Percentiles rank a stretch among this genome's conserved stretches.
phyloP scores from a whole-genome alignment of 2,113 vertebrate genomes.

The Hiodon tergisus region DNA sequence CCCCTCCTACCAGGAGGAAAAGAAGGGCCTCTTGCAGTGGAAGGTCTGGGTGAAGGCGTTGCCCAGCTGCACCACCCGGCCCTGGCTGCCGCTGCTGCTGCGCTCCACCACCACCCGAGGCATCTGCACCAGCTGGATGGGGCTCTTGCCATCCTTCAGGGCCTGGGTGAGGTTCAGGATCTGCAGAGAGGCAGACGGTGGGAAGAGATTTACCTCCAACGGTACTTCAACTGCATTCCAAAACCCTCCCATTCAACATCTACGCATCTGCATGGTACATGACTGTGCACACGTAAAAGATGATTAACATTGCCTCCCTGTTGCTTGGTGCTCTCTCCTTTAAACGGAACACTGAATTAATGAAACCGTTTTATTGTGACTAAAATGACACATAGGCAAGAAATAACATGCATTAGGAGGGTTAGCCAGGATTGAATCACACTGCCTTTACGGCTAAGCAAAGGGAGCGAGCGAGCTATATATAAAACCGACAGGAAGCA shows the following conservation, averaged over 20 bases:
- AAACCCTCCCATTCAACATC: neutral
- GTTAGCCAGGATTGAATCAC: slow-evolving; percentile 13
- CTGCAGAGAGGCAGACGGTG: slow-evolving; percentile 47
- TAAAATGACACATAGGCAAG: neutral
- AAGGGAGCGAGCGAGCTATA: too few species aligned
- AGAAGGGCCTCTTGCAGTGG: slow-evolving; percentile 92
- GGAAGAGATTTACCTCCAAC: neutral
- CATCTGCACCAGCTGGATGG: slow-evolving; percentile 93
- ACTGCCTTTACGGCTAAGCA: neutral
- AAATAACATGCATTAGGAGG: neutral
- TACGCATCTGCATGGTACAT: too few species aligned
- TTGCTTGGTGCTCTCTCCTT: too few species aligned
- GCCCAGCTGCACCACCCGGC: slow-evolving; percentile 78
- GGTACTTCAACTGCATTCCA: too few species aligned
- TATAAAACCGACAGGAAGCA: too few species aligned
- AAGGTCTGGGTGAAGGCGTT: slow-evolving; percentile 90
- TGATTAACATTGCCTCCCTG: too few species aligned
- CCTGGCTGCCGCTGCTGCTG: slow-evolving; percentile 75
- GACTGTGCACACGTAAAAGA: too few species aligned
- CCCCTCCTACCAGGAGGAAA: slow-evolving; percentile 82
- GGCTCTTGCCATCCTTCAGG: slow-evolving; percentile 82
- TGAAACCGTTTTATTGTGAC: neutral
- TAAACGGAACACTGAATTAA: neutral
- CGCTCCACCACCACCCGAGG: slow-evolving; percentile 89
- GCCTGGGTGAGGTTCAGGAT: slow-evolving; percentile 93